Conservation (phyloP, 1,140 invertebrate genomes). For the Sinonovacula constricta region DNA sequence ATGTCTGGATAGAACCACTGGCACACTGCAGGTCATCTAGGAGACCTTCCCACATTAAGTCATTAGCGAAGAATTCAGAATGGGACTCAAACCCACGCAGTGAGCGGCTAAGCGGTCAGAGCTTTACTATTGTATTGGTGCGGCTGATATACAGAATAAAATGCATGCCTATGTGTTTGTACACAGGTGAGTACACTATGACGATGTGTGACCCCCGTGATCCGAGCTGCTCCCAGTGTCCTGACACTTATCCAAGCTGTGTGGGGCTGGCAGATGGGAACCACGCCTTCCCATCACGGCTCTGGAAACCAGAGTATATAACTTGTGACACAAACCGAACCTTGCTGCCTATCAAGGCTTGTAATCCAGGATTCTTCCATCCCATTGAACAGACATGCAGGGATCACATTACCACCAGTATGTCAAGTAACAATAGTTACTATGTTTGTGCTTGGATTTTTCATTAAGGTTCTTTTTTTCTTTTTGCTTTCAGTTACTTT, state of each 20-base stretch:
- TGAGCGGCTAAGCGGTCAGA: no score
- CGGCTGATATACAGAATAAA: no score
- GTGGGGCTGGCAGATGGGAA: constrained; percentile 59
- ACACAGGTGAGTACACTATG: constrained; percentile 68
- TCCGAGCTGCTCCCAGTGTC: constrained; percentile 56
- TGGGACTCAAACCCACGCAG: no score
- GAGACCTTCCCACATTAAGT: no score
- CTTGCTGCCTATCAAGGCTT: constrained; percentile 25
- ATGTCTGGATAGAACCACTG: no score
- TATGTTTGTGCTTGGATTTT: no score
- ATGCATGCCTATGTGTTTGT: no score
- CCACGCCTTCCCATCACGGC: constrained; percentile 56
- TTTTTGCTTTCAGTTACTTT: no score
- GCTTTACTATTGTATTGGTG: no score
- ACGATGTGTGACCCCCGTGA: constrained; percentile 49
- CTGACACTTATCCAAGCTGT: constrained; percentile 60
- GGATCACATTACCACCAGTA: constrained; percentile 29
- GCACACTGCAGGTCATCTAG: no score
- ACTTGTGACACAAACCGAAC: constrained; percentile 60
- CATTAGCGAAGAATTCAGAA: no score
- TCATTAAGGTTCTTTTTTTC: no score
- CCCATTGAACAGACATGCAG: constrained; percentile 36
- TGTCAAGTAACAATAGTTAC: background rate
- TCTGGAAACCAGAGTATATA: constrained; percentile 62
- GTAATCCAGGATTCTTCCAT: constrained; percentile 44